phyloP scores from a whole-genome alignment of 2,888 invertebrate species.

The Dasypolia templi region DNA sequence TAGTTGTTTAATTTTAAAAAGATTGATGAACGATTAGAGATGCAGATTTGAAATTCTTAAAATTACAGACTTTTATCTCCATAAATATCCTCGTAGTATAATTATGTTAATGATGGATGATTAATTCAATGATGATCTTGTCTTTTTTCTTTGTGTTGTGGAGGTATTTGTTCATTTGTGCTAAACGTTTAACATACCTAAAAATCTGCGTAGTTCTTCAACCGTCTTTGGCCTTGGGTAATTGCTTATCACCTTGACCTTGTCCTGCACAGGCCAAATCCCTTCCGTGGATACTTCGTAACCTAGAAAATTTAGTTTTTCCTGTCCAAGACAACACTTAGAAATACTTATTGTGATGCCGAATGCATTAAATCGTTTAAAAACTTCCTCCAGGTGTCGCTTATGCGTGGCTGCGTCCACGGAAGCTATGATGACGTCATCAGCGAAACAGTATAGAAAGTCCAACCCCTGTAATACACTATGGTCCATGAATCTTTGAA shows the following conservation, averaged over 20 bases:
- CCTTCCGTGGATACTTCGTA: neutral
- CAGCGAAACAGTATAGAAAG: no score
- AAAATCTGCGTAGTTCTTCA: no score
- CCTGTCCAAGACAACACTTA: neutral
- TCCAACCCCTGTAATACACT: no score
- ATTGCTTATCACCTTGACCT: neutral
- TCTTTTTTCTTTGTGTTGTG: neutral
- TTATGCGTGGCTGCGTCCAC: no score
- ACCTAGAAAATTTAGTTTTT: neutral
- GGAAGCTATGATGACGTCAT: no score
- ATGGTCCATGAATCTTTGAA: no score
- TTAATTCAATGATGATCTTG: neutral
- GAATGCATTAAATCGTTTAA: neutral
- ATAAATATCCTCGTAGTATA: no score
- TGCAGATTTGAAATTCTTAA: neutral
- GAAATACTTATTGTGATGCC: no score
- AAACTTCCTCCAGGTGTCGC: no score
- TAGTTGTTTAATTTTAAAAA: constrained; percentile 8
- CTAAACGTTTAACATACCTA: neutral
- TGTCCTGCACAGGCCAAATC: neutral
- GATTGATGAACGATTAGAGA: no score
- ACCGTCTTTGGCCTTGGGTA: no score
- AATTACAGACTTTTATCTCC: neutral
- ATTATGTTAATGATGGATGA: no score
- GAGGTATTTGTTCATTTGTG: neutral